phyloP scores from a whole-genome alignment of 2,797 vertebrate species.

The Eidolon dupreanum region DNA sequence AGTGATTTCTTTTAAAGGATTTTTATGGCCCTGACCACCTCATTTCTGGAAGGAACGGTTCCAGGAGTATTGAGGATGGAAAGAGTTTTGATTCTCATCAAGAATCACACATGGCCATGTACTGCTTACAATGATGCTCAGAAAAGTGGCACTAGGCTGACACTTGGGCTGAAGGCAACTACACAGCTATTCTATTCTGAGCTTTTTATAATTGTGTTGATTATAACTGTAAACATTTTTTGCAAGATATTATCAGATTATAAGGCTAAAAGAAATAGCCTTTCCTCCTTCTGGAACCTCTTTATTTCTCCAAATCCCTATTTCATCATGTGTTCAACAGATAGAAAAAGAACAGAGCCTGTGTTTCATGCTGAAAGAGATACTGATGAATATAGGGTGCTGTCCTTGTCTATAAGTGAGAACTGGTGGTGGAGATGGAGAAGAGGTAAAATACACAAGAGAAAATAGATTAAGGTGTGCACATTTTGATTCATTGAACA shows the following conservation, averaged over 20 bases:
- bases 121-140: background rate
- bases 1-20: background rate
- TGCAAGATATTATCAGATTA: background rate
- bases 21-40: background rate
- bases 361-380: background rate
- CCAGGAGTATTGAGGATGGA: background rate
- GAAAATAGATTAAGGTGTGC: background rate
- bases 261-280: background rate
- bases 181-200: background rate
- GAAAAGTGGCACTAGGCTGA: background rate
- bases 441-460: background rate
- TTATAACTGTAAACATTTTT: background rate
- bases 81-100: background rate
- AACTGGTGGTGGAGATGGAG: background rate
- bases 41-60: background rate
- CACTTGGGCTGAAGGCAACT: background rate
- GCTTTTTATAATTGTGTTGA: background rate
- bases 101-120: background rate
- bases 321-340: background rate
- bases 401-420: background rate
- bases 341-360: background rate
- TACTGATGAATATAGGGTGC: background rate
- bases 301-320: conserved; percentile 9
- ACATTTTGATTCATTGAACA: background rate
- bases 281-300: background rate